phyloP scores from a whole-genome alignment of 1,140 invertebrate genomes.

The Brachionus calyciflorus region DNA sequence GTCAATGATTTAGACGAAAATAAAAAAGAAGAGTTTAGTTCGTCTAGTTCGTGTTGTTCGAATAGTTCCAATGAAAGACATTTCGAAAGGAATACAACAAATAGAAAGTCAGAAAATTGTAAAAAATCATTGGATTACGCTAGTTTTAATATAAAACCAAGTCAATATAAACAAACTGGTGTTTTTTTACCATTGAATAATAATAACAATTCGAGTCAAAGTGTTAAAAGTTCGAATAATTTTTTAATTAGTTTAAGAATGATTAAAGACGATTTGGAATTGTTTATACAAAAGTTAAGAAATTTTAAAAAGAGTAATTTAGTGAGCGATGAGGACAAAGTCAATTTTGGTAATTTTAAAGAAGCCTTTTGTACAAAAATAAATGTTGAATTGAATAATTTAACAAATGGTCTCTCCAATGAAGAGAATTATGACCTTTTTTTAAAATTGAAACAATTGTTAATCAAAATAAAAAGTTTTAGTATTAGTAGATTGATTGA shows the following conservation, averaged over 20 bases:
- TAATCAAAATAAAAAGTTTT: neutral
- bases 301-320: neutral
- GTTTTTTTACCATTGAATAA: constrained; percentile 35
- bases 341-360: neutral
- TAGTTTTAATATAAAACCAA: constrained; percentile 27
- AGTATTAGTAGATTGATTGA: neutral
- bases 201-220: neutral
- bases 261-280: constrained; percentile 30
- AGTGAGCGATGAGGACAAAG: neutral
- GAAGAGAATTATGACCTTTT: constrained; percentile 1
- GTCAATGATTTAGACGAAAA: neutral
- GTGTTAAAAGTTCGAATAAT: neutral
- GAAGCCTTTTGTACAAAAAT: neutral
- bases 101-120: neutral
- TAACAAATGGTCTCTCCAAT: neutral
- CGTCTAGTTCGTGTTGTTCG: neutral
- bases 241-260: neutral
- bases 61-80: neutral
- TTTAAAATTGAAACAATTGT: neutral
- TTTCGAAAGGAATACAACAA: neutral
- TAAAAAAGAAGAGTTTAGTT: neutral
- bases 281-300: constrained; percentile 24
- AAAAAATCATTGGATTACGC: constrained; percentile 21
- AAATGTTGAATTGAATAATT: neutral
- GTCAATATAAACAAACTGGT: constrained; percentile 40